These are phyloP conservation scores for Cryptus armator DNA, from an alignment of 2,888 invertebrate genomes.

Conservation along the genomic window DNA sequence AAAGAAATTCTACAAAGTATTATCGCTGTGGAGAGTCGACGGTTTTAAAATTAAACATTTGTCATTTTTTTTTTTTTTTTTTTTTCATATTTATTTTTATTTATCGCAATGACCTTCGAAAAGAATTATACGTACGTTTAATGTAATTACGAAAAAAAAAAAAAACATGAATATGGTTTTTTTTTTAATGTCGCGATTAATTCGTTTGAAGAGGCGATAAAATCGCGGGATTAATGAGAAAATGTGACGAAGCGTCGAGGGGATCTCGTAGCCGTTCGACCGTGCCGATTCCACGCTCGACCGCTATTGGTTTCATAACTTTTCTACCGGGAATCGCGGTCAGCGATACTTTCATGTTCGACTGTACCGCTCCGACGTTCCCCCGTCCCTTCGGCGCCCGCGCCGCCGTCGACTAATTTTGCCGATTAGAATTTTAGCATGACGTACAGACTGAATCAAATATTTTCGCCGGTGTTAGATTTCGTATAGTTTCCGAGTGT, in stretches of 20 bases:
- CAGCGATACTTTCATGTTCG: constrained; percentile 77
- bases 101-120: background rate
- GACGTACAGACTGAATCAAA: constrained; percentile 74
- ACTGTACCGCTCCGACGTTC: constrained; percentile 75
- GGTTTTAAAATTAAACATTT: too few relatives aligned
- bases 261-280: constrained; percentile 31
- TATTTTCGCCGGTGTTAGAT: constrained; percentile 38
- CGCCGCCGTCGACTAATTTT: constrained; percentile 79
- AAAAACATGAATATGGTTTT: background rate
- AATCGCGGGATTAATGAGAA: constrained; percentile 57
- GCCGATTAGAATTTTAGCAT: constrained; percentile 83
- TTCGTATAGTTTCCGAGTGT: constrained; percentile 2
- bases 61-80: too few relatives aligned
- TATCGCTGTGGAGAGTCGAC: background rate
- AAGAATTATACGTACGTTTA: constrained; percentile 1
- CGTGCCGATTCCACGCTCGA: constrained; percentile 62
- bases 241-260: constrained; percentile 54
- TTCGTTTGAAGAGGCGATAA: constrained; percentile 56
- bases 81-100: background rate
- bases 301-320: constrained; percentile 82
- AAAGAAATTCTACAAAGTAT: background rate
- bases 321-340: constrained; percentile 81
- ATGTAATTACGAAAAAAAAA: constrained; percentile 12
- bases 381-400: constrained; percentile 31
- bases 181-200: constrained; percentile 44